Evolutionary conservation across 1,140 invertebrate genomes (phyloP), one percentile per base, ranked within the genome.

Genomic region (Ips nitidus): DNA sequence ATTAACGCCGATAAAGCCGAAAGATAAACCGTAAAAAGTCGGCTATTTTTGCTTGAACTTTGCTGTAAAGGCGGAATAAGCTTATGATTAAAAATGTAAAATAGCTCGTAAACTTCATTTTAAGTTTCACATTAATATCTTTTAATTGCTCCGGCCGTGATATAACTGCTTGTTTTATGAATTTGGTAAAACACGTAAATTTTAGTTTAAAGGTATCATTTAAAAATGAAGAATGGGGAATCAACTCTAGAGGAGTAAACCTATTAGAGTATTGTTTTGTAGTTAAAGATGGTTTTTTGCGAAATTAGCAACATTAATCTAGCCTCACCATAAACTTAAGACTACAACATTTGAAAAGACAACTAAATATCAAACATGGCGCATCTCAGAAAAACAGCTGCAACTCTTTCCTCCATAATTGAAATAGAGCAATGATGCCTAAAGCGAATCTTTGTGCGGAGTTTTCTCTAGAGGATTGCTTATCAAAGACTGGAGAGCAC

Each of bases 401-500:
- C 50, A 41, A 41, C 52, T 53, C 40, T 43, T 64, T 64, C 39
- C 36, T 5, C 62, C 22, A 53, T 64, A 64, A 62, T 62, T 62
- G 60, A 62, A 62, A 45, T 62, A 62, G 60, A 43, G 53, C 62
- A 53, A 65, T 53, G 62, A 52, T 55, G 62, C 62, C 50, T 53
- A 47, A 66, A 66, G 50, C 64, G 52, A 66, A 66, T 55, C 52
- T 63, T 64, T 69, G 67, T 63, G 41, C 57, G 38, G 39, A 57
- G 66, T 60, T 68, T 62, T 60, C 67, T 69, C 67, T 38, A 36
- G 65, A 71, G 60, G 52, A 69, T 71, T 71, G 64, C 66, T 63
- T 71, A 71, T 69, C 66, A 71, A 69, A 69, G 59, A 71, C 47
- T 69, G 58, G 66, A 52, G 52, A 71, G 70, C 65, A 53, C 40